A percentile compares a stretch with the other conserved stretches of the same genome.
Conservation (phyloP, 2,797 vertebrate genomes). For the Urophycis tenuis region DNA sequence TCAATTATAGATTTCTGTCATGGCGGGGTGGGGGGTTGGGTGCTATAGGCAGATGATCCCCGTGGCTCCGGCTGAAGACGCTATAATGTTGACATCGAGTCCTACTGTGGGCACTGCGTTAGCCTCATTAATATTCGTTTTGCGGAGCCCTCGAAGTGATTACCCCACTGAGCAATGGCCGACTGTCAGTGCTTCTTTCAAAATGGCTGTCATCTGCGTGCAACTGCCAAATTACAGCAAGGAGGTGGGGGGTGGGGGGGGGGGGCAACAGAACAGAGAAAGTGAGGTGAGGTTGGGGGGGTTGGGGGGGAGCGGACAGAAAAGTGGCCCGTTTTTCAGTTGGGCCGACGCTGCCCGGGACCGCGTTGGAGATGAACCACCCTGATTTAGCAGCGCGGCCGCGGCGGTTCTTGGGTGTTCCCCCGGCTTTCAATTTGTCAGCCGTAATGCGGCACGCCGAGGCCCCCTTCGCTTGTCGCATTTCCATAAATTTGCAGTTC, state of each 20-base stretch:
- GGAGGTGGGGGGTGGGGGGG: slow-evolving; percentile 23
- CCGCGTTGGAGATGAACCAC: slow-evolving; percentile 61
- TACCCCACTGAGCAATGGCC: slow-evolving; percentile 40
- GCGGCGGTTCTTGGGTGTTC: slow-evolving; percentile 55
- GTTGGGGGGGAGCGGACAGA: slow-evolving; percentile 25
- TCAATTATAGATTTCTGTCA: not conserved
- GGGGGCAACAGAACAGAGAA: not conserved
- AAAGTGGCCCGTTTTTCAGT: slow-evolving; percentile 50
- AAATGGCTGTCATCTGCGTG: slow-evolving; percentile 40
- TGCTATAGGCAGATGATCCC: not conserved
- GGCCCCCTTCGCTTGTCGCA: slow-evolving; percentile 43
- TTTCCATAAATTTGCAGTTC: slow-evolving; percentile 67
- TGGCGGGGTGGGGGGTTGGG: not conserved
- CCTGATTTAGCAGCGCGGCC: slow-evolving; percentile 50
- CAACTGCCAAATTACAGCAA: slow-evolving; percentile 49
- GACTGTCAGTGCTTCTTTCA: slow-evolving; percentile 46
- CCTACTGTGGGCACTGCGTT: slow-evolving; percentile 5
- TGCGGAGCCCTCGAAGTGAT: slow-evolving; percentile 44
- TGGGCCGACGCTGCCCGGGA: slow-evolving; percentile 52
- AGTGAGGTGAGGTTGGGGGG: not conserved
- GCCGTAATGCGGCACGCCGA: slow-evolving; percentile 41
- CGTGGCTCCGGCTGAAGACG: slow-evolving; percentile 9
- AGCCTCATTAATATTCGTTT: slow-evolving; percentile 39
- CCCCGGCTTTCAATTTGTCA: slow-evolving; percentile 59
- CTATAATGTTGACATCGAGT: slow-evolving; percentile 17